A percentile compares a stretch with the other conserved stretches of the same genome.
Conservation (phyloP, 2,113 vertebrate species). For the Felis chaus region DNA sequence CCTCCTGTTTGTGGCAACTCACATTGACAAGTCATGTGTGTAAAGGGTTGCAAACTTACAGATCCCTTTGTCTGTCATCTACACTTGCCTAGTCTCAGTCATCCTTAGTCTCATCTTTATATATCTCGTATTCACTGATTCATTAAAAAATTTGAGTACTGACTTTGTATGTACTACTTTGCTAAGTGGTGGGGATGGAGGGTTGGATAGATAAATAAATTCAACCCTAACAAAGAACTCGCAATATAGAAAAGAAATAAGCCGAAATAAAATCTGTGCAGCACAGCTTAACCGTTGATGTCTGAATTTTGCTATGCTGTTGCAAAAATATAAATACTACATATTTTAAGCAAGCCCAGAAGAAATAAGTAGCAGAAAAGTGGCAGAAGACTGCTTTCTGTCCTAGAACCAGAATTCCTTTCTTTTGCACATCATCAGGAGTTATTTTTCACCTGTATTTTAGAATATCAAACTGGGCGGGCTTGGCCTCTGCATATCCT, state of each 20-base stretch:
- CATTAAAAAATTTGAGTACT: neutral
- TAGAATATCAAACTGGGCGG: slow-evolving; percentile 48
- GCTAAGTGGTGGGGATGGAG: neutral
- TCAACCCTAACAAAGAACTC: neutral
- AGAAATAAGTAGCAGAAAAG: neutral
- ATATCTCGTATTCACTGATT: neutral
- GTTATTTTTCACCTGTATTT: slow-evolving; percentile 19
- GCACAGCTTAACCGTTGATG: neutral
- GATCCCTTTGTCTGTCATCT: neutral
- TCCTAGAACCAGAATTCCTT: slow-evolving; percentile 6
- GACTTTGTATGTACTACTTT: neutral
- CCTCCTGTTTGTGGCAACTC: neutral
- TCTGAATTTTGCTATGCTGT: neutral
- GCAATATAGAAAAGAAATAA: neutral
- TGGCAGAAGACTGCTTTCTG: neutral
- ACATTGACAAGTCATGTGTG: neutral
- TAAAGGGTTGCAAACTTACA: neutral
- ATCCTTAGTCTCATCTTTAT: neutral
- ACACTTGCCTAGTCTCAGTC: neutral
- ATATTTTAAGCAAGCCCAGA: neutral
- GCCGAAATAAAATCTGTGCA: neutral
- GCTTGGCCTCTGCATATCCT: slow-evolving; percentile 5
- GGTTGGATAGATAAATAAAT: neutral
- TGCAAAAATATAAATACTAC: neutral
- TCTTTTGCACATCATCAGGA: neutral